A percentile compares a stretch with the other conserved stretches of the same genome.
Evolutionary conservation across 2,888 invertebrate genomes (phyloP).

Genomic region (Nemoura dubitans): DNA sequence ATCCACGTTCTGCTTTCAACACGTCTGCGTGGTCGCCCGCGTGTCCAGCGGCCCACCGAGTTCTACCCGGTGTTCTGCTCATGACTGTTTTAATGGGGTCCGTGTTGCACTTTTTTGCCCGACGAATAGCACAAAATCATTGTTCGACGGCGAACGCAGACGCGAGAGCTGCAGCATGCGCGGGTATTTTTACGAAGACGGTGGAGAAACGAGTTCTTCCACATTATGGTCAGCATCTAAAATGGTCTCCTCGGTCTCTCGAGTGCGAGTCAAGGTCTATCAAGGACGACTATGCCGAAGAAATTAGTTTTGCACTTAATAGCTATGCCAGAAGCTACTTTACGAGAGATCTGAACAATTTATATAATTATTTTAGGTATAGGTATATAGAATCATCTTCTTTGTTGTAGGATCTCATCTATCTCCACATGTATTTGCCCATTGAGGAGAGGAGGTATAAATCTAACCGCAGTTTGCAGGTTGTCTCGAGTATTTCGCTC

Average conservation of each 20-base stretch:
- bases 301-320: neutral
- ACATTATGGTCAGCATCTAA: neutral
- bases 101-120: neutral
- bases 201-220: neutral
- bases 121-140: neutral
- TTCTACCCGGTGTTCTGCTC: neutral
- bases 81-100: neutral
- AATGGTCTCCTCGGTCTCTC: neutral
- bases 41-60: neutral
- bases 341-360: neutral
- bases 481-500: too few relatives aligned
- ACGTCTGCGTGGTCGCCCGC: neutral
- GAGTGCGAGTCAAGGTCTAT: slow-evolving; percentile 12
- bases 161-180: neutral
- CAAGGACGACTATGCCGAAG: neutral
- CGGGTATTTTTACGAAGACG: neutral
- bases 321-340: slow-evolving; percentile 12
- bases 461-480: too few relatives aligned
- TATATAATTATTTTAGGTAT: neutral
- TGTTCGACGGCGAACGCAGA: neutral
- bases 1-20: neutral
- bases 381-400: neutral
- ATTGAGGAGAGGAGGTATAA: neutral
- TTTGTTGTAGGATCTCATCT: neutral
- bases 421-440: neutral